Percentiles rank a stretch among this genome's conserved stretches.
Evolutionary conservation across 2,113 vertebrate species (phyloP).

Genomic region (Actinemys pallida): DNA sequence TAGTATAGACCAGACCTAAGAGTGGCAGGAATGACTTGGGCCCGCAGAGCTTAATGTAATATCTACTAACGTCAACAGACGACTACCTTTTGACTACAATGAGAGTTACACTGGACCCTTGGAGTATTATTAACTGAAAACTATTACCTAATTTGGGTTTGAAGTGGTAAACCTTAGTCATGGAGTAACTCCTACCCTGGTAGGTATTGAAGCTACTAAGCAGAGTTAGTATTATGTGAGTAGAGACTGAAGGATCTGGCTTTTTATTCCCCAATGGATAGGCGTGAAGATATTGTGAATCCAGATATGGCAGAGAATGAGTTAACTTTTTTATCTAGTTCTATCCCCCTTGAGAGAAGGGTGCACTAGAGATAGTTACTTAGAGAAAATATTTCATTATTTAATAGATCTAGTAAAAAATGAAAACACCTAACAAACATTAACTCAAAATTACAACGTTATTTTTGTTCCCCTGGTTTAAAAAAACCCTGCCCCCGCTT

Average conservation of each 20-base stretch:
- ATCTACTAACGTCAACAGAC: not conserved
- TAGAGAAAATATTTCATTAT: not conserved
- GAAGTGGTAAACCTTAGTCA: slow-evolving; percentile 2
- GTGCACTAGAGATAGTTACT: not conserved
- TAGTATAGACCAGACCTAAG: no score
- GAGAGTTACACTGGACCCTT: not conserved
- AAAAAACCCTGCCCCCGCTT: not conserved
- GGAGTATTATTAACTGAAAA: not conserved
- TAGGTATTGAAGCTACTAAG: slow-evolving; percentile 26
- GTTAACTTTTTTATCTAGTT: not conserved
- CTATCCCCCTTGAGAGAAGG: not conserved
- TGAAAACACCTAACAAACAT: not conserved
- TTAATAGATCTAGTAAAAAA: not conserved
- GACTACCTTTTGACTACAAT: not conserved
- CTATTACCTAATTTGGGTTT: not conserved
- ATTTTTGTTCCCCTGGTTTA: accelerated
- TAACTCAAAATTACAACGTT: not conserved
- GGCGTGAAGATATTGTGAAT: not conserved
- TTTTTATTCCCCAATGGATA: not conserved
- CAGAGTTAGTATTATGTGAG: slow-evolving; percentile 1
- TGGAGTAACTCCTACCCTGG: not conserved
- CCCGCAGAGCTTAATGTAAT: not conserved
- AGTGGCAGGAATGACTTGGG: not conserved
- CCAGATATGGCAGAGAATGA: slow-evolving; percentile 23
- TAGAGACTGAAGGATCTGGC: slow-evolving; percentile 8